Evolutionary conservation across 2,113 vertebrate species (phyloP).

Genomic region (Amazona vittata): DNA sequence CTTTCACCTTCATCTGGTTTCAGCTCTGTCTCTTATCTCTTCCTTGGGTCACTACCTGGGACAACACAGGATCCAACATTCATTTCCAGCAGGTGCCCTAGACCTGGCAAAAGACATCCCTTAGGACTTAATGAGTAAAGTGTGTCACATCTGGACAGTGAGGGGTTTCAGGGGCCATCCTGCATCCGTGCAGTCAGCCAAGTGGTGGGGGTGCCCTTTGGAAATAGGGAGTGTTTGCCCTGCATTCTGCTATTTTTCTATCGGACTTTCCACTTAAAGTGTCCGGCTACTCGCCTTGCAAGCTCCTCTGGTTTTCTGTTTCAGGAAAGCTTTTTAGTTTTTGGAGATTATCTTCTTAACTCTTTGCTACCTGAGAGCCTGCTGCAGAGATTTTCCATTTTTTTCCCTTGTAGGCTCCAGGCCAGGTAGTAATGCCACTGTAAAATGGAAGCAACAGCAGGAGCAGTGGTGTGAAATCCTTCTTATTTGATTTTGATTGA

Average conservation of each 20-base stretch:
- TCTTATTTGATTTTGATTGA: slow-evolving; percentile 5
- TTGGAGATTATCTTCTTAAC: not conserved
- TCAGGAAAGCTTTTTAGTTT: not conserved
- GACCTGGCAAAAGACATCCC: not conserved
- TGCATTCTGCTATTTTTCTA: not conserved
- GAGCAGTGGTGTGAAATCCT: not conserved
- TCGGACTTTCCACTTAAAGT: not conserved
- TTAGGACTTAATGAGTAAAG: too few species aligned
- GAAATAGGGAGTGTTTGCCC: not conserved
- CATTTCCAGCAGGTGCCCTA: not conserved
- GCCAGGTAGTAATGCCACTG: not conserved
- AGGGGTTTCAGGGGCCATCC: not conserved
- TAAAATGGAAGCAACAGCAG: not conserved
- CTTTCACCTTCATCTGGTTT: not conserved
- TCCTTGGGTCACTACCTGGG: rapidly evolving
- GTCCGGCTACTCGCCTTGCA: not conserved
- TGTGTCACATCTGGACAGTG: rapidly evolving
- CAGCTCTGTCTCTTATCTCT: not conserved
- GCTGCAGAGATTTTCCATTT: not conserved
- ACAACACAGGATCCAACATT: not conserved
- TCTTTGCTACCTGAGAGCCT: not conserved
- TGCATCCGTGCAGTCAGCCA: not conserved
- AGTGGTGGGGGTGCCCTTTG: not conserved
- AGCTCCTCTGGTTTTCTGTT: not conserved
- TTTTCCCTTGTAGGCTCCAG: not conserved